phyloP scores from a whole-genome alignment of 2,888 invertebrate species.

The Drosophila niveifrons region DNA sequence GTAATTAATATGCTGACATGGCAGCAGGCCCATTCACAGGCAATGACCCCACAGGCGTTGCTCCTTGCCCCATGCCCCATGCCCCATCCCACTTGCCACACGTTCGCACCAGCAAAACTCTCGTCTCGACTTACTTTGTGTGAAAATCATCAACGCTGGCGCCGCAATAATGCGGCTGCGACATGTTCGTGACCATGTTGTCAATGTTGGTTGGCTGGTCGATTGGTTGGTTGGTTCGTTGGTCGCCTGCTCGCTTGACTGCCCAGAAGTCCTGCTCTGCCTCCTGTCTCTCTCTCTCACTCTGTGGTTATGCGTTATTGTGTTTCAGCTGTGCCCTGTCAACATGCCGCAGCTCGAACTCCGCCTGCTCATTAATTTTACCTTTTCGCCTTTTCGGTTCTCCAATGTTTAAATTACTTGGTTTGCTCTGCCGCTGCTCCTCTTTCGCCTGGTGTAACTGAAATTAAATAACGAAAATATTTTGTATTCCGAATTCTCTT shows the following conservation, averaged over 20 bases:
- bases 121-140: constrained; percentile 81
- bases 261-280: neutral
- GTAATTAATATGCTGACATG: constrained; percentile 70
- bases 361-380: constrained; percentile 68
- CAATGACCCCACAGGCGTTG: constrained; percentile 5
- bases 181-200: constrained; percentile 83
- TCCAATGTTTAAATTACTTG: constrained; percentile 51
- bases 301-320: constrained; percentile 27
- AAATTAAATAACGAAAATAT: constrained; percentile 47
- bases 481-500: constrained; percentile 13
- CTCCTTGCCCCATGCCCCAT: constrained; percentile 1
- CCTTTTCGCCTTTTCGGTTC: constrained; percentile 24
- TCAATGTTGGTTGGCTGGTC: constrained; percentile 45
- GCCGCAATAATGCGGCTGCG: constrained; percentile 84
- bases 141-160: constrained; percentile 84
- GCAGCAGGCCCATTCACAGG: constrained; percentile 10
- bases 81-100: constrained; percentile 38
- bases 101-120: neutral
- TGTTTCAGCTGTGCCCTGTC: constrained; percentile 56
- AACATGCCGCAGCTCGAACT: constrained; percentile 42
- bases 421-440: neutral
- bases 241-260: constrained; percentile 14
- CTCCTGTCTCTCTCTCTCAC: constrained; percentile 6
- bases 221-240: constrained; percentile 27
- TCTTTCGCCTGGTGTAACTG: constrained; percentile 5